phyloP scores from a whole-genome alignment of 2,888 invertebrate genomes.

The Noctua pronuba region DNA sequence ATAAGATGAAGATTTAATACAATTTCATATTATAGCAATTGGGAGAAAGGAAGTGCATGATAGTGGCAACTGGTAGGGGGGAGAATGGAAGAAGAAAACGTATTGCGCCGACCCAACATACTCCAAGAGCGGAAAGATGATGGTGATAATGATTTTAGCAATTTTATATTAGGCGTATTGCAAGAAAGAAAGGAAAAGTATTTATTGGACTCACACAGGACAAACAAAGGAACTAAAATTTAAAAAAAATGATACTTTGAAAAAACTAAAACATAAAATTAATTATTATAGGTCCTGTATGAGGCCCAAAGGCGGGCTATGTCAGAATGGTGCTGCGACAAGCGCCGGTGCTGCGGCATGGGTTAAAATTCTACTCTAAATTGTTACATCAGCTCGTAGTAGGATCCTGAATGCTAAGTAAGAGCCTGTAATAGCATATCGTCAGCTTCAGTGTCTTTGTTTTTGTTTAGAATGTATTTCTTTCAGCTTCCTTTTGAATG shows the following conservation, averaged over 20 bases:
- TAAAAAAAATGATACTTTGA: background rate
- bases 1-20: background rate
- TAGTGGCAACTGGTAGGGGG: background rate
- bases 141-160: no score
- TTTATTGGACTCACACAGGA: background rate
- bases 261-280: background rate
- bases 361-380: background rate
- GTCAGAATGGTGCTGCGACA: background rate
- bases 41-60: background rate
- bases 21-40: background rate
- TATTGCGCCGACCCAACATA: background rate
- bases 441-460: background rate
- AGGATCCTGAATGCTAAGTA: background rate
- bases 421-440: background rate
- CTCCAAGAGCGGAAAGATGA: background rate
- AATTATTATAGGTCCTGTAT: background rate
- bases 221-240: background rate
- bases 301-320: background rate
- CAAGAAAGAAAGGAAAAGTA: background rate
- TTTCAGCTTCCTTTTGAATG: constrained; percentile 3
- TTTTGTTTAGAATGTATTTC: background rate
- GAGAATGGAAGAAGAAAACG: background rate
- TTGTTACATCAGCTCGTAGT: background rate
- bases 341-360: background rate
- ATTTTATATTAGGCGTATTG: background rate